phyloP scores from a whole-genome alignment of 2,797 vertebrate genomes.

The Antrozous pallidus region DNA sequence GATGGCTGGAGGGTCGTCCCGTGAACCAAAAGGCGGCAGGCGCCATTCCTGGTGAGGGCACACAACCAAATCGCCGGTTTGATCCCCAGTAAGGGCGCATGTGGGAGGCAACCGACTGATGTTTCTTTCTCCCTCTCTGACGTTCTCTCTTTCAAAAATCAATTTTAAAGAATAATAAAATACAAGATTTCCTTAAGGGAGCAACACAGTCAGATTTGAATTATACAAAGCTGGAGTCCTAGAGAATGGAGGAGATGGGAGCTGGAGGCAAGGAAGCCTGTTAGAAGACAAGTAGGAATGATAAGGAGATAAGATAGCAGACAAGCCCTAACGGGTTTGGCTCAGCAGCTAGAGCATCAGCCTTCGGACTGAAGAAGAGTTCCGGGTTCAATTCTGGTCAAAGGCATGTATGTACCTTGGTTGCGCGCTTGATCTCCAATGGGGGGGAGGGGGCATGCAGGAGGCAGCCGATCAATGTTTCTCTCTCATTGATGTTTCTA shows the following conservation, averaged over 20 bases:
- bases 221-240: background rate
- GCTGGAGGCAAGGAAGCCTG: background rate
- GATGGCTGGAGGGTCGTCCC: background rate
- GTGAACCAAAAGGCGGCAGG: background rate
- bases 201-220: background rate
- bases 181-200: background rate
- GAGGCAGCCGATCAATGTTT: too few species aligned
- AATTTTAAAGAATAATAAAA: background rate
- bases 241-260: background rate
- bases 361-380: too few species aligned
- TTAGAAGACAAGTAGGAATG: background rate
- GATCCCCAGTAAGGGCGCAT: background rate
- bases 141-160: background rate
- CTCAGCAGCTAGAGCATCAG: too few species aligned
- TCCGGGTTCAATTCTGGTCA: too few species aligned
- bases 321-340: too few species aligned
- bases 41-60: background rate
- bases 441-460: too few species aligned
- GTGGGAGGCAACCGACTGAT: background rate
- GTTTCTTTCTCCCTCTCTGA: background rate
- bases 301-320: background rate
- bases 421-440: too few species aligned
- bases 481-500: too few species aligned
- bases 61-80: background rate
- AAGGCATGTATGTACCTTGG: too few species aligned